Evolutionary conservation across 2,888 invertebrate species (phyloP).

Genomic region (Heliconius sara): DNA sequence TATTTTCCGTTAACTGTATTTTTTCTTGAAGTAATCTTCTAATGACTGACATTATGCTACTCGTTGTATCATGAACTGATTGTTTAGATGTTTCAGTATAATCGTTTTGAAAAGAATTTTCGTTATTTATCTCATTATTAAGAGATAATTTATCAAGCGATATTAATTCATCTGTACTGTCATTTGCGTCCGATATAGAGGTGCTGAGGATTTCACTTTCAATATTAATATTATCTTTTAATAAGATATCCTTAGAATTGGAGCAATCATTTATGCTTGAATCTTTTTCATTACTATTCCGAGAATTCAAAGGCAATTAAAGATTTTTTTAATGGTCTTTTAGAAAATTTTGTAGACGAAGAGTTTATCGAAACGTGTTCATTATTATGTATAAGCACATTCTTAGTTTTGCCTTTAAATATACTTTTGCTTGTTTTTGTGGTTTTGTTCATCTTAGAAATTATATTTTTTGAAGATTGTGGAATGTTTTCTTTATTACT

Average conservation of each 20-base stretch:
- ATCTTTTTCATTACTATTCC: conserved; percentile 3
- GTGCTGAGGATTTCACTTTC: conserved; percentile 5
- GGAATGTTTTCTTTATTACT: conserved; percentile 71
- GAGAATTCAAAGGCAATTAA: conserved; percentile 10
- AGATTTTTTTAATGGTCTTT: conserved; percentile 33
- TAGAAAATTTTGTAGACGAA: conserved; percentile 42
- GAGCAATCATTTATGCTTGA: background rate
- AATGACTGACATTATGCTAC: conserved; percentile 47
- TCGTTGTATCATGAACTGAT: conserved; percentile 39
- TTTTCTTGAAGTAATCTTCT: conserved; percentile 44
- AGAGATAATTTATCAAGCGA: background rate
- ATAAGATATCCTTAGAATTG: conserved; percentile 18
- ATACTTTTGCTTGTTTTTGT: conserved; percentile 52
- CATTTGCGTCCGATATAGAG: background rate
- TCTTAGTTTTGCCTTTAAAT: conserved; percentile 58
- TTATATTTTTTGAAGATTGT: conserved; percentile 56
- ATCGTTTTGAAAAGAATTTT: conserved; percentile 14
- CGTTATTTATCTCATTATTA: background rate
- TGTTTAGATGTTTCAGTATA: conserved; percentile 17
- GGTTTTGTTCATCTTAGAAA: conserved; percentile 36
- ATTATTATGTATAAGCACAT: conserved; percentile 57
- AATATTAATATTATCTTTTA: background rate
- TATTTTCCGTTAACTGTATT: conserved; percentile 32
- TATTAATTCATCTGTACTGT: background rate
- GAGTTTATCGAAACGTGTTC: conserved; percentile 54